phyloP scores from a whole-genome alignment of 2,113 vertebrate species.

The Orientallactaga bullata region DNA sequence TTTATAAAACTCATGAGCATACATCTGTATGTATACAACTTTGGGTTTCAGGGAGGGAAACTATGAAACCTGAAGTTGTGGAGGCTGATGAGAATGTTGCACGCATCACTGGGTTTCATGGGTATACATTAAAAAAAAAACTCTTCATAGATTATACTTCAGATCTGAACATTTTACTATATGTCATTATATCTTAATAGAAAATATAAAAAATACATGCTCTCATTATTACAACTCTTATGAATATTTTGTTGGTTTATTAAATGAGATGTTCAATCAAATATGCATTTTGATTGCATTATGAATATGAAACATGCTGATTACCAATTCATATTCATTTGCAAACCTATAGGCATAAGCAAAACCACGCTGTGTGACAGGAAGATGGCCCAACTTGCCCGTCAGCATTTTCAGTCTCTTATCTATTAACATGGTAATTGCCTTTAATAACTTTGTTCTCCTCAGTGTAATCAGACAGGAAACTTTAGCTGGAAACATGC shows the following conservation, averaged over 20 bases:
- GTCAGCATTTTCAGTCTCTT: slow-evolving; percentile 38
- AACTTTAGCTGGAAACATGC: slow-evolving; percentile 68
- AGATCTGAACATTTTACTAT: background rate
- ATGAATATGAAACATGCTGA: slow-evolving; percentile 74
- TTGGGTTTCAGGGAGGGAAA: background rate
- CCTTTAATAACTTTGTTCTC: slow-evolving; percentile 77
- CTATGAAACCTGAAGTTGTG: background rate
- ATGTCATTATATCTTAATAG: slow-evolving; percentile 46
- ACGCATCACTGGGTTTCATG: background rate
- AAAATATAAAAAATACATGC: slow-evolving; percentile 55
- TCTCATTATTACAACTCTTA: slow-evolving; percentile 49
- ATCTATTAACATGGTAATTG: slow-evolving; percentile 79
- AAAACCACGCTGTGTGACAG: slow-evolving; percentile 4
- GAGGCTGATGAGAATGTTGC: background rate
- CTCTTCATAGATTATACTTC: background rate
- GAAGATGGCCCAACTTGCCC: slow-evolving; percentile 57
- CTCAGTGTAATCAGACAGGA: slow-evolving; percentile 71
- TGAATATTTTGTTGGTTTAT: slow-evolving; percentile 70
- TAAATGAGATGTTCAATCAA: slow-evolving; percentile 66
- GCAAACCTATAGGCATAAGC: slow-evolving; percentile 47
- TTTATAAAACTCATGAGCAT: background rate
- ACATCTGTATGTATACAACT: background rate
- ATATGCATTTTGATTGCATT: slow-evolving; percentile 73
- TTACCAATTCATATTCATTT: slow-evolving; percentile 74
- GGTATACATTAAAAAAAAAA: background rate